Evolutionary conservation across 1,140 invertebrate species (phyloP).

Genomic region (Lysiphlebus fabarum): DNA sequence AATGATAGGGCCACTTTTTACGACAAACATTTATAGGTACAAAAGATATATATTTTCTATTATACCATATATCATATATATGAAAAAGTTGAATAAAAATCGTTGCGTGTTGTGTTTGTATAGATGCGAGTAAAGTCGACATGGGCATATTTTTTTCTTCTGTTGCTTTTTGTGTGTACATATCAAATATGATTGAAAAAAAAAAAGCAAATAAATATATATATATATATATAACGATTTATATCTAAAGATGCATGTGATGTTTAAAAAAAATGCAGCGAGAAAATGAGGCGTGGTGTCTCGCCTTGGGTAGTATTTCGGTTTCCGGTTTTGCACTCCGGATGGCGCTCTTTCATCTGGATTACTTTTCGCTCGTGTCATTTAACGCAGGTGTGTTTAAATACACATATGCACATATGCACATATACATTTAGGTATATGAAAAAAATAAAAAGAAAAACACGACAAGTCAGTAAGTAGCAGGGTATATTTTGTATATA

Average conservation of each 20-base stretch:
- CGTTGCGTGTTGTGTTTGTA: too few relatives aligned
- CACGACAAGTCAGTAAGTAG: not conserved
- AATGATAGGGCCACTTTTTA: conserved; percentile 18
- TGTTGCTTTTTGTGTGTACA: too few relatives aligned
- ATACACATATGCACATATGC: too few relatives aligned
- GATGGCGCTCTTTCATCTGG: not conserved
- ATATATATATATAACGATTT: too few relatives aligned
- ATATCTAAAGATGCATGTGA: not conserved
- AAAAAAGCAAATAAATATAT: too few relatives aligned
- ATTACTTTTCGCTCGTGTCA: conserved; percentile 16
- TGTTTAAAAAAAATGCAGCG: conserved; percentile 1
- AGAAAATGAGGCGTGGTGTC: conserved; percentile 25
- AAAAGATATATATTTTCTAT: not conserved
- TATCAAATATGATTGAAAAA: too few relatives aligned
- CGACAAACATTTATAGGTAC: not conserved
- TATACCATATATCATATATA: too few relatives aligned
- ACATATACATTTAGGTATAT: not conserved
- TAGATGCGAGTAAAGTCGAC: too few relatives aligned
- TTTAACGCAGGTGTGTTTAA: conserved; percentile 15
- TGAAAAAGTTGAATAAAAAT: too few relatives aligned
- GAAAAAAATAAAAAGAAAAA: conserved; percentile 1
- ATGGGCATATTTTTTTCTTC: too few relatives aligned
- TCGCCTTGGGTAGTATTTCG: conserved; percentile 25
- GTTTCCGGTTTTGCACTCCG: conserved; percentile 24
- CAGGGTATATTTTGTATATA: too few relatives aligned